phyloP scores from a whole-genome alignment of 2,797 vertebrate genomes.

The Champsocephalus esox region DNA sequence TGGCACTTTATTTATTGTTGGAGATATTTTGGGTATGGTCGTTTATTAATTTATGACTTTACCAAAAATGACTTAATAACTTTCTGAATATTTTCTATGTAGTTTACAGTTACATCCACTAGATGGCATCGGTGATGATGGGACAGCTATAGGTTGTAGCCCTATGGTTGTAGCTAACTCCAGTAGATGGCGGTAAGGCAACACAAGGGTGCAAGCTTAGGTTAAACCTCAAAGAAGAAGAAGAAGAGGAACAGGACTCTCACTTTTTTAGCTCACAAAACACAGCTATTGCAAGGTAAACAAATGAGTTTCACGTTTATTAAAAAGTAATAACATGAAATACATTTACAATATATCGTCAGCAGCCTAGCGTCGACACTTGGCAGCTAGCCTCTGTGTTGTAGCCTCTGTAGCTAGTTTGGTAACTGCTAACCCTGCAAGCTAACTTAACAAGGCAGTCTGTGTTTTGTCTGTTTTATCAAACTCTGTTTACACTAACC shows the following conservation, averaged over 20 bases:
- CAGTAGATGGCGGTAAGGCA: background rate
- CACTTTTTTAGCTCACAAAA: background rate
- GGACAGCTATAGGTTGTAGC: background rate
- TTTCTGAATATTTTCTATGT: background rate
- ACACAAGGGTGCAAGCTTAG: background rate
- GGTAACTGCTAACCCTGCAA: constrained; percentile 59
- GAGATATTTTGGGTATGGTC: too few species aligned
- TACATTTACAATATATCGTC: rapidly evolving
- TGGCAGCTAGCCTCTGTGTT: constrained; percentile 15
- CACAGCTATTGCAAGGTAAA: constrained; percentile 37
- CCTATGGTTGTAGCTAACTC: background rate
- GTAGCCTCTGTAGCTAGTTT: constrained; percentile 52
- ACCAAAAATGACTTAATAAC: background rate
- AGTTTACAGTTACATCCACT: constrained; percentile 14
- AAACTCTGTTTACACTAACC: background rate
- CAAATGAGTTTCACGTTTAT: rapidly evolving
- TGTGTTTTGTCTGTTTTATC: background rate
- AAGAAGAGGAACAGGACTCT: background rate
- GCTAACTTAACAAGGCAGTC: constrained; percentile 50
- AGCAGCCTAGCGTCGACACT: background rate
- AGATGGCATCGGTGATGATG: constrained; percentile 24
- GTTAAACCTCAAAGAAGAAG: background rate
- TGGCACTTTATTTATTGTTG: background rate
- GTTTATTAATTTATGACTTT: background rate
- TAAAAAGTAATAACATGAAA: background rate